phyloP scores from a whole-genome alignment of 2,113 vertebrate genomes.

The Sus scrofa region DNA sequence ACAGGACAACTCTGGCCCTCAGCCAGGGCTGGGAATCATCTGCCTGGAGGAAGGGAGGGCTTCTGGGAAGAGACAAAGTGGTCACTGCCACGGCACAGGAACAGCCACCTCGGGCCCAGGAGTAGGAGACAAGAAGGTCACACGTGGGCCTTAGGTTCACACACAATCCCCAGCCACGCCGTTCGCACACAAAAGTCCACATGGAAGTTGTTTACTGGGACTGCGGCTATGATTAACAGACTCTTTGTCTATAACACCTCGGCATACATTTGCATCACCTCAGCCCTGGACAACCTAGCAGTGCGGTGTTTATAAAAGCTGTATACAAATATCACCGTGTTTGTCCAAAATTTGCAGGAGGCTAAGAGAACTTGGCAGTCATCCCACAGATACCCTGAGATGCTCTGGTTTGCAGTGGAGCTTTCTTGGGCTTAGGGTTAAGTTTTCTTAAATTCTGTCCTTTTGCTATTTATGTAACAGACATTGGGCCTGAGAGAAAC shows the following conservation, averaged over 20 bases:
- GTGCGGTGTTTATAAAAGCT: not conserved
- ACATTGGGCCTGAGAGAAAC: not conserved
- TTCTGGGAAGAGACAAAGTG: too few species aligned
- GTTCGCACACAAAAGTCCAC: not conserved
- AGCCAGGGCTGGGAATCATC: too few species aligned
- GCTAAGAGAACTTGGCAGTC: not conserved
- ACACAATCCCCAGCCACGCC: too few species aligned
- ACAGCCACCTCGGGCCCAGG: fast-evolving
- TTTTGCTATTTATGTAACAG: slow-evolving; percentile 30
- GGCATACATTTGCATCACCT: slow-evolving; percentile 34
- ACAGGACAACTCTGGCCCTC: too few species aligned
- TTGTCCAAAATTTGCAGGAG: not conserved
- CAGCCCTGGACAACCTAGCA: not conserved
- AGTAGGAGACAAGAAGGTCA: not conserved
- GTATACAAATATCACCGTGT: not conserved
- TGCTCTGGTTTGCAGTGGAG: not conserved
- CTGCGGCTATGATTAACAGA: not conserved
- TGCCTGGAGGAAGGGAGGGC: too few species aligned
- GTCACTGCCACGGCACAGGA: not conserved
- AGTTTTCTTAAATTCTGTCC: not conserved
- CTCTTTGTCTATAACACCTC: slow-evolving; percentile 25
- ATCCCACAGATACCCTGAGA: not conserved
- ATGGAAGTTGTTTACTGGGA: not conserved
- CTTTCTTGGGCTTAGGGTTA: not conserved
- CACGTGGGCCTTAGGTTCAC: not conserved